Percentiles rank a stretch among this genome's conserved stretches.
phyloP scores from a whole-genome alignment of 2,888 invertebrate species.

The Heliconius erato region DNA sequence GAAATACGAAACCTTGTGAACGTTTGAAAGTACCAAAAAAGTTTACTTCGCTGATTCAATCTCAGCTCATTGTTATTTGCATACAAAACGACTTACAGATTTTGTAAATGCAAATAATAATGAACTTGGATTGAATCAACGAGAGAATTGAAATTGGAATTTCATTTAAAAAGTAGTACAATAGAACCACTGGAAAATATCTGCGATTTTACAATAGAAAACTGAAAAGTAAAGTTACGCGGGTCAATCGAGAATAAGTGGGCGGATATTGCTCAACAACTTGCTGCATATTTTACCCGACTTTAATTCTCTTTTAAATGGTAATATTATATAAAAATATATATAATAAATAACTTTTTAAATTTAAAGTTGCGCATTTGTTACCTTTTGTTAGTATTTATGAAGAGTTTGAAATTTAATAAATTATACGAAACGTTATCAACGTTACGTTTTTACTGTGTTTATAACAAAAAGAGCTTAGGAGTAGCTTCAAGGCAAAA shows the following conservation, averaged over 20 bases:
- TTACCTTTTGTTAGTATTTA: background rate
- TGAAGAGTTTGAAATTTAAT: too few relatives aligned
- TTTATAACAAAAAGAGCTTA: background rate
- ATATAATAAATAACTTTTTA: too few relatives aligned
- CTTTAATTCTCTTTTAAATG: background rate
- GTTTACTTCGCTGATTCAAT: background rate
- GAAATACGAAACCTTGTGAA: background rate
- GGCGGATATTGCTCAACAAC: background rate
- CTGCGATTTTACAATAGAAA: constrained; percentile 9
- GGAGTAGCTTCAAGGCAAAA: background rate
- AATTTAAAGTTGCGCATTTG: too few relatives aligned
- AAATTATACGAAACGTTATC: too few relatives aligned
- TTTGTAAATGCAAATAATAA: constrained; percentile 11
- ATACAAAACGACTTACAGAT: constrained; percentile 1
- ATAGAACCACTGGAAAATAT: background rate
- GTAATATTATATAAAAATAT: background rate
- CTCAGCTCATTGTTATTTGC: background rate
- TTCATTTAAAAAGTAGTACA: background rate
- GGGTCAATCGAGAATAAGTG: constrained; percentile 2
- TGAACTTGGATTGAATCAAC: constrained; percentile 1
- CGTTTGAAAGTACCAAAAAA: background rate
- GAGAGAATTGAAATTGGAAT: background rate
- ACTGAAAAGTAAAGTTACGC: constrained; percentile 7
- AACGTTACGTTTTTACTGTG: too few relatives aligned
- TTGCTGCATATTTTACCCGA: constrained; percentile 5